Percentiles rank a stretch among this genome's conserved stretches.
Evolutionary conservation across 2,797 vertebrate genomes (phyloP).

Genomic region (Corythornis leucogaster): DNA sequence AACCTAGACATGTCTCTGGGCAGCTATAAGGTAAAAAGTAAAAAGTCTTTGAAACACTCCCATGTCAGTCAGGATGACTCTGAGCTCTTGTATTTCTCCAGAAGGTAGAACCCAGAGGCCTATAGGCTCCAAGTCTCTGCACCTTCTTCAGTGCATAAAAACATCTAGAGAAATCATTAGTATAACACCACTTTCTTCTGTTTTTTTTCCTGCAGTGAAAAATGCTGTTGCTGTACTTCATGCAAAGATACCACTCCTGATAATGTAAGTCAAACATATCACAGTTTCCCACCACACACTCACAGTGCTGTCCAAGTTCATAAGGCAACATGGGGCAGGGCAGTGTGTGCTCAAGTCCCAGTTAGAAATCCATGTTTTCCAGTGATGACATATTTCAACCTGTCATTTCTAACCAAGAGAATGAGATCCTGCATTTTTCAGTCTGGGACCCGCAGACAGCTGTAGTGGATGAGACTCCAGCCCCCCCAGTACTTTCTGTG

Average conservation of each 20-base stretch:
- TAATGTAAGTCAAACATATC: fast-evolving
- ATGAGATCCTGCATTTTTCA: neutral
- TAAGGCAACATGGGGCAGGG: neutral
- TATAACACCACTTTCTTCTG: neutral
- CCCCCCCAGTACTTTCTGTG: neutral
- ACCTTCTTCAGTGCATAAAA: neutral
- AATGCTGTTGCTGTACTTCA: neutral
- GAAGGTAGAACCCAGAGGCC: neutral
- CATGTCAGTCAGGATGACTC: neutral
- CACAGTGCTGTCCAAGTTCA: neutral
- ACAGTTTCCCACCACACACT: fast-evolving
- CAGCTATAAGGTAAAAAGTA: constrained; percentile 23
- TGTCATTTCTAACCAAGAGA: neutral
- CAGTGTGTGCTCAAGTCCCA: neutral
- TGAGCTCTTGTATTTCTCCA: neutral
- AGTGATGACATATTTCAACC: neutral
- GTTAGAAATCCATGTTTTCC: neutral
- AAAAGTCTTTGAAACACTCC: constrained; percentile 24
- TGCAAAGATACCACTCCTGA: neutral
- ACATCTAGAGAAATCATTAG: neutral
- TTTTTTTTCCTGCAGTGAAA: neutral
- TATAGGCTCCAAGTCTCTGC: neutral
- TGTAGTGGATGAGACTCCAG: neutral
- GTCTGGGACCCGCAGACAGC: neutral
- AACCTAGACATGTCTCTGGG: constrained; percentile 30